phyloP scores from a whole-genome alignment of 2,797 vertebrate species.

The Lophius americanus region DNA sequence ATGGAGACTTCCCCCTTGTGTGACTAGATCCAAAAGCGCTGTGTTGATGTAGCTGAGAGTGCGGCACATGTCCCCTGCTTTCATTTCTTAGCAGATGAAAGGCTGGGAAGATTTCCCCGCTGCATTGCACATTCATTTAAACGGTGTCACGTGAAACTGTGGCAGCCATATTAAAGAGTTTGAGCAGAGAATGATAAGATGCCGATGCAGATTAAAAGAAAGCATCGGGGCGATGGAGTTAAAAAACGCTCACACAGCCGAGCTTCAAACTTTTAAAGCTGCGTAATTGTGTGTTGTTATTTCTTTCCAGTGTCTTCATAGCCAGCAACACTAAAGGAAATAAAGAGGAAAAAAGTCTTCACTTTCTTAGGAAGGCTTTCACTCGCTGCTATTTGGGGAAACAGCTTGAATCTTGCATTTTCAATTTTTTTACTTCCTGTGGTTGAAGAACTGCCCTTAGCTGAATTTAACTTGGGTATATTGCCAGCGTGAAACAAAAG shows the following conservation, averaged over 20 bases:
- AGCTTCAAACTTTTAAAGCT: conserved; percentile 3
- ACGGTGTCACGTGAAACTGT: conserved; percentile 39
- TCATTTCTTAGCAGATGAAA: conserved; percentile 62
- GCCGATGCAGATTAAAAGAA: conserved; percentile 42
- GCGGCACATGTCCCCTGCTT: conserved; percentile 55
- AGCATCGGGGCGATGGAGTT: conserved; percentile 18
- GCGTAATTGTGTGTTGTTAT: not conserved
- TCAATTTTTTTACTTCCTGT: not conserved
- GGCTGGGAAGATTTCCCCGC: conserved; percentile 59
- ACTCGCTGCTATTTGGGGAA: not conserved
- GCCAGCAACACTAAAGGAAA: not conserved
- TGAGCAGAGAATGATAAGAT: conserved; percentile 44
- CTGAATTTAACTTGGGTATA: not conserved
- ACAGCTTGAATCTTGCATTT: not conserved
- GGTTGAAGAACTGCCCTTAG: not conserved
- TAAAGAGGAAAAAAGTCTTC: not conserved
- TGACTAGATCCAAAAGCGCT: conserved; percentile 41
- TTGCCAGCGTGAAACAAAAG: not conserved
- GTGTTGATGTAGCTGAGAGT: conserved; percentile 36
- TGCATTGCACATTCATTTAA: conserved; percentile 58
- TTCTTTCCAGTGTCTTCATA: not conserved
- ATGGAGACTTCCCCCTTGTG: conserved; percentile 47
- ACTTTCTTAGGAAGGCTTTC: conserved; percentile 1
- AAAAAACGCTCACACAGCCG: conserved; percentile 13
- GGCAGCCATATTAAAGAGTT: conserved; percentile 34